Base-by-base conservation (phyloP, 2,797 vertebrate species). In the Enteromius radiatus region DNA sequence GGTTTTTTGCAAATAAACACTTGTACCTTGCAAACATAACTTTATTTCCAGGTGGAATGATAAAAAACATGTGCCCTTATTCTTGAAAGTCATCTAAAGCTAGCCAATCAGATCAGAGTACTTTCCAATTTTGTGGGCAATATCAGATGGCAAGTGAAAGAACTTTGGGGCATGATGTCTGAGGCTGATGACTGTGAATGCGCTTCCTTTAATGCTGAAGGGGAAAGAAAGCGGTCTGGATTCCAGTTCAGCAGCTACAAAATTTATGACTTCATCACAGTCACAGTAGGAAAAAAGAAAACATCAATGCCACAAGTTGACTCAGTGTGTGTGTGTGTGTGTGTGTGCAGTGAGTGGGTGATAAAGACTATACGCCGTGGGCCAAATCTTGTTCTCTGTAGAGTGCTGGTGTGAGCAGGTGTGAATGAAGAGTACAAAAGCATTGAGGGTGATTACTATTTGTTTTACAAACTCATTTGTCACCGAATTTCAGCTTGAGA, bases 401-500 rank as follows among this genome's bases (percentile, higher is more conserved):
- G 75, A 67, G 47, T 45, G 17, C 76, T 63, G 68, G 36, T 67
- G 49, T 15, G 9, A 45, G 52, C 52, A 71, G 12, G 67, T 70
- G n/a, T 59, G 36, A 70, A 70, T 31, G 65, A 31, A 6, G 2
- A 28, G 5, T n/a, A 31, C 65, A 23, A 59, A 33, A 80, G 67
- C 23, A 43, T 56, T 2, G 0, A 61, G 4, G 38, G 28, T 17
- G 21, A 64, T 73, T 73, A 45, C 67, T 33, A 7, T 73, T 73
- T 56, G 38, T n/a, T 80, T 71, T 45, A 71, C 11, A 61, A 70
- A 71, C 67, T 47, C 14, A 63, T 81, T 81, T 81, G 54, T 81
- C 56, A 64, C 41, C 0, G 9, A 49, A 73, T 33, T 31, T 59
- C 47, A 11, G 14, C 65, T 70, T 12, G 6, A 70, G 15, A 56